Evolutionary conservation across 2,113 vertebrate genomes (phyloP).

Genomic region (Anoura caudifer): DNA sequence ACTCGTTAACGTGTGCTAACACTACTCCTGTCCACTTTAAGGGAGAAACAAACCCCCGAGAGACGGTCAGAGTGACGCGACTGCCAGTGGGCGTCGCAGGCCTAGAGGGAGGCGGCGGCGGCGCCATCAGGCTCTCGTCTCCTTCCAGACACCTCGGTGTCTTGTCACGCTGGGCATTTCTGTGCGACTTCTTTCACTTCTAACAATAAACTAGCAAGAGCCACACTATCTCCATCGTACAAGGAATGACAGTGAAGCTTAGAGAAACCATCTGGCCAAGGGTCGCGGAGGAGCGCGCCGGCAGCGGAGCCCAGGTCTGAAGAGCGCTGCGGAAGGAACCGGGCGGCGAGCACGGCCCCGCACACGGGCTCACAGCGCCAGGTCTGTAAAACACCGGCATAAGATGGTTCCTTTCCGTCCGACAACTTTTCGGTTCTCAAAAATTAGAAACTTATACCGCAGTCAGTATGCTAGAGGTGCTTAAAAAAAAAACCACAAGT

Average conservation of each 20-base stretch:
- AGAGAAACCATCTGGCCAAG: neutral
- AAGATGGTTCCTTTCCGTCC: neutral
- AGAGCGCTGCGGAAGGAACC: neutral
- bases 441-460: neutral
- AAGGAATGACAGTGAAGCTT: neutral
- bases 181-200: neutral
- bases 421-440: neutral
- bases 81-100: too few relatives aligned
- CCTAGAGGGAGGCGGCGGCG: too few relatives aligned
- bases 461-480: neutral
- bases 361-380: too few relatives aligned
- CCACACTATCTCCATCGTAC: neutral
- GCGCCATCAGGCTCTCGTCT: neutral
- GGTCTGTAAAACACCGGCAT: neutral
- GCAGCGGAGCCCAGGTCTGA: neutral
- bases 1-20: neutral
- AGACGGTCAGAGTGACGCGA: neutral
- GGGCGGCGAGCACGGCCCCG: neutral
- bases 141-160: neutral
- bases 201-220: neutral
- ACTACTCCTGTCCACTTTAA: neutral
- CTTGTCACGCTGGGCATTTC: neutral
- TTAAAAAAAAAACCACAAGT: neutral
- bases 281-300: neutral
- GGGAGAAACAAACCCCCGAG: neutral